Conservation (phyloP, 1,140 invertebrate species). For the Microplitis mediator region DNA sequence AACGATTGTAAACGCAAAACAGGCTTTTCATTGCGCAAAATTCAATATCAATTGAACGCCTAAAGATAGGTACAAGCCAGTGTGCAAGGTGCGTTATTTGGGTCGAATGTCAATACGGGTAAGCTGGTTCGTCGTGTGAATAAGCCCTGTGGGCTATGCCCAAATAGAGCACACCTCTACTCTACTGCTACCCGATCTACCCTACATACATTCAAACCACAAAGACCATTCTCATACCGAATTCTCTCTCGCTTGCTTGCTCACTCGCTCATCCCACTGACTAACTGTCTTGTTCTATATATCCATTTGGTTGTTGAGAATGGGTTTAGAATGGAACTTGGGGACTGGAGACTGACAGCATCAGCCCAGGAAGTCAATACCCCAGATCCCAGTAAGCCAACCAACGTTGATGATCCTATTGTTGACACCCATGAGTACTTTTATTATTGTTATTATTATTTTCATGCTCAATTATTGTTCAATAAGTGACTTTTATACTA, state of each 20-base stretch:
- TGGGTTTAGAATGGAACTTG: too few relatives aligned
- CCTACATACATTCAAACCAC: not conserved
- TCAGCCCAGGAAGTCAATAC: not conserved
- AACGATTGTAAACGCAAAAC: not conserved
- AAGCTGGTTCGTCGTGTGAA: not conserved
- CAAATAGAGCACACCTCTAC: not conserved
- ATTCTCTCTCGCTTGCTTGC: not conserved
- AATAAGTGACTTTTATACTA: too few relatives aligned
- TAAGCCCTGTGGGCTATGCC: not conserved
- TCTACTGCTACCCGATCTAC: too few relatives aligned
- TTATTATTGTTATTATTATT: not conserved
- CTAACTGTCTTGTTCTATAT: not conserved
- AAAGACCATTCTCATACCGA: not conserved
- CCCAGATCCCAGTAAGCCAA: not conserved
- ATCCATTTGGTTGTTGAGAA: not conserved
- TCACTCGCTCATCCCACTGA: not conserved
- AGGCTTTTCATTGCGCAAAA: not conserved
- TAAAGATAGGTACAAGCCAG: not conserved
- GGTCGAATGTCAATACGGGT: slow-evolving; percentile 39
- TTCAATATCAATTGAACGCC: slow-evolving; percentile 7
- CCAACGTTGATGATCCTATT: not conserved
- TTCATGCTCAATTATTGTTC: too few relatives aligned
- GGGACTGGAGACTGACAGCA: not conserved
- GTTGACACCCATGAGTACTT: not conserved
- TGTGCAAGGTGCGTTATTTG: slow-evolving; percentile 38